Evolutionary conservation across 2,888 invertebrate species (phyloP).

Genomic region (Drosophila infuscata): DNA sequence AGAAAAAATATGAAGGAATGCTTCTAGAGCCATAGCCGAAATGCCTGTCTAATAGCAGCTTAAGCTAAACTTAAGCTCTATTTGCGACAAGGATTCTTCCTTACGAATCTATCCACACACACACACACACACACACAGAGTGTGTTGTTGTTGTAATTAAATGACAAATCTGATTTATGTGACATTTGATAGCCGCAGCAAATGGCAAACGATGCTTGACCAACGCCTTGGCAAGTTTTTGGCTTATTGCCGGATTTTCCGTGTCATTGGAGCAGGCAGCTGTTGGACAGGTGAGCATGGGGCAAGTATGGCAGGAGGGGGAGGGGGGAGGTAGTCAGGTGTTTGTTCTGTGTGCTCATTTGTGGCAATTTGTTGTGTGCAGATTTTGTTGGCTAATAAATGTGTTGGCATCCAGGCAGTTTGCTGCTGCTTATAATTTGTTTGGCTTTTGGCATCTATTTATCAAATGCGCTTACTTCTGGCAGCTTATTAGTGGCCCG

Average conservation of each 20-base stretch:
- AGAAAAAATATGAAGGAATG: constrained; percentile 13
- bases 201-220: constrained; percentile 37
- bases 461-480: constrained; percentile 77
- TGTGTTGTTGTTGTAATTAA: constrained; percentile 57
- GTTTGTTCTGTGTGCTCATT: constrained; percentile 48
- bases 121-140: constrained; percentile 4
- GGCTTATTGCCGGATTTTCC: constrained; percentile 39
- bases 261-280: constrained; percentile 38
- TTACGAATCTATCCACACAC: constrained; percentile 24
- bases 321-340: constrained; percentile 1
- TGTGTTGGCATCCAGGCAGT: constrained; percentile 49
- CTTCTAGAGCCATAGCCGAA: constrained; percentile 25
- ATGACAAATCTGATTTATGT: constrained; percentile 81
- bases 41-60: constrained; percentile 61
- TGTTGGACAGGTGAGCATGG: constrained; percentile 4
- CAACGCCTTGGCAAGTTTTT: constrained; percentile 38
- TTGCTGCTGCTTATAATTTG: constrained; percentile 69
- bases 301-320: neutral
- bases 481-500: constrained; percentile 73
- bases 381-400: constrained; percentile 64
- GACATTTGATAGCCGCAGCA: constrained; percentile 74
- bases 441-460: constrained; percentile 75
- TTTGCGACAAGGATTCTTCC: constrained; percentile 45
- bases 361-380: constrained; percentile 61
- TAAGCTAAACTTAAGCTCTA: constrained; percentile 59